phyloP scores from a whole-genome alignment of 2,888 invertebrate genomes.

The Zelleria hepariella region DNA sequence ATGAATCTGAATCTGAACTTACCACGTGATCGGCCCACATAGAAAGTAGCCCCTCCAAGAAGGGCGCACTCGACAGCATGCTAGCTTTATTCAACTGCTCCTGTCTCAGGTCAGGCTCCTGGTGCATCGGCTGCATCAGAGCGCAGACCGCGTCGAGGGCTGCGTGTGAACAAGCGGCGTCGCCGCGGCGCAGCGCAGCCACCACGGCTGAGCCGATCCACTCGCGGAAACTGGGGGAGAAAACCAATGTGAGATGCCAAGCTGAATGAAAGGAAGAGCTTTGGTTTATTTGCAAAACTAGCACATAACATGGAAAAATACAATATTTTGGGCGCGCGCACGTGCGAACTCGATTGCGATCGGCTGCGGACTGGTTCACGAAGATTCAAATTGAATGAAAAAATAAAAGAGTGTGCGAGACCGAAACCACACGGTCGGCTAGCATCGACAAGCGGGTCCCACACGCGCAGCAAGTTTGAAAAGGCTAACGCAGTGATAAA shows the following conservation, averaged over 20 bases:
- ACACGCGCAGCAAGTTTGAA: too few species aligned
- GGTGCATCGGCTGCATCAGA: conserved; percentile 98
- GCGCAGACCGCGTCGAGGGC: conserved; percentile 98
- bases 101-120: conserved; percentile 95
- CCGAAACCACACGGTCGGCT: too few species aligned
- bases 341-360: too few species aligned
- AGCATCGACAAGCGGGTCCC: too few species aligned
- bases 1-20: too few species aligned
- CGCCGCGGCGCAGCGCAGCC: conserved; percentile 87
- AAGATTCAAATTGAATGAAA: too few species aligned
- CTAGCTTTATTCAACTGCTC: conserved; percentile 99
- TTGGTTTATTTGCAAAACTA: too few species aligned
- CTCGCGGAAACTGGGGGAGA: conserved; percentile 84
- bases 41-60: conserved; percentile 92
- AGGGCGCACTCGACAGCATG: conserved; percentile 89
- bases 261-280: neutral
- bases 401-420: too few species aligned
- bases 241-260: neutral
- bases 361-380: too few species aligned
- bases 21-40: conserved; percentile 97
- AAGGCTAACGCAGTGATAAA: too few species aligned
- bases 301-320: neutral
- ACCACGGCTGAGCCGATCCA: conserved; percentile 95
- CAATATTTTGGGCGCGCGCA: neutral
- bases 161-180: conserved; percentile 93